Conservation (phyloP, 64 coral and sea anemone genomes). For the Acropora yongei region DNA sequence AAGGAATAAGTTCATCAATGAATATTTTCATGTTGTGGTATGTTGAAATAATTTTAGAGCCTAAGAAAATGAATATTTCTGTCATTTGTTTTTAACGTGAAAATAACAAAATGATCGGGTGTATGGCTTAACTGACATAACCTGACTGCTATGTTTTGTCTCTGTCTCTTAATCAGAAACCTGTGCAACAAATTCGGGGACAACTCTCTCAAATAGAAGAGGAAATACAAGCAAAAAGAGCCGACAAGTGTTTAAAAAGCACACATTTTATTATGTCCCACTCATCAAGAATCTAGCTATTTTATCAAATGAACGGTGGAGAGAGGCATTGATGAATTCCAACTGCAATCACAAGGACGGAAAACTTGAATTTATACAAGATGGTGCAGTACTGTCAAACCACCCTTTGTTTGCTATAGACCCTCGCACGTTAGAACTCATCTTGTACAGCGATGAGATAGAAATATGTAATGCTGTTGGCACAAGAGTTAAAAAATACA, state of each 20-base stretch:
- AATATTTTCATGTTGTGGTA: slow-evolving; percentile 30
- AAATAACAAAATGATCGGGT: not conserved
- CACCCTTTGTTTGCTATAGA: slow-evolving; percentile 25
- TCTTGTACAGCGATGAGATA: slow-evolving; percentile 63
- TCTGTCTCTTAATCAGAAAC: not conserved
- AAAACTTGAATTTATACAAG: slow-evolving; percentile 25
- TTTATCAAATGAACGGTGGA: slow-evolving; percentile 2
- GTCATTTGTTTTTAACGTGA: not conserved
- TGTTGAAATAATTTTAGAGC: not conserved
- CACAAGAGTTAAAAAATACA: slow-evolving; percentile 44
- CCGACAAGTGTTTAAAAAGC: not conserved
- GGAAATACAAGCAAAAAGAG: not conserved
- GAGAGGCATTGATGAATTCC: slow-evolving; percentile 2
- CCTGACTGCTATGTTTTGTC: not conserved
- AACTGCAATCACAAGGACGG: not conserved
- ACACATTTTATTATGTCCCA: slow-evolving; percentile 30
- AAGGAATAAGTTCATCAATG: not conserved
- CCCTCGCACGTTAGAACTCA: slow-evolving; percentile 27
- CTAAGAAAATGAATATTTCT: not conserved
- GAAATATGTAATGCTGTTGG: slow-evolving; percentile 69
- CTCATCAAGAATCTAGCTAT: slow-evolving; percentile 19
- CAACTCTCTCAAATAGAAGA: slow-evolving; percentile 11
- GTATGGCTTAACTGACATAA: not conserved
- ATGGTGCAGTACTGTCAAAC: not conserved
- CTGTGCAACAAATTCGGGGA: not conserved